phyloP scores from a whole-genome alignment of 1,140 invertebrate genomes.

The Bombus affinis region DNA sequence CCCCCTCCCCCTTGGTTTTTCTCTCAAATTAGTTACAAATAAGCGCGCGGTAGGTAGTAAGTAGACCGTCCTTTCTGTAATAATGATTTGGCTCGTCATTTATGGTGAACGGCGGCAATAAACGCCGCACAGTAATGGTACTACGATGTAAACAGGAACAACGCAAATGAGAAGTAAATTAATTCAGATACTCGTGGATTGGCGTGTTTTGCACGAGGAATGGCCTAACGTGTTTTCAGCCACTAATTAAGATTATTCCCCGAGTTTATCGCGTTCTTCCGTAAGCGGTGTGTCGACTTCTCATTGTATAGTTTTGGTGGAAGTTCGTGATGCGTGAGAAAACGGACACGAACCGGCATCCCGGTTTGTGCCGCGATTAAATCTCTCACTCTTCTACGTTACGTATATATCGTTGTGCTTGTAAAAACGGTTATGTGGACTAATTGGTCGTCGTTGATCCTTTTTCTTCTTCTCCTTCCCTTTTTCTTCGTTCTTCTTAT shows the following conservation, averaged over 20 bases:
- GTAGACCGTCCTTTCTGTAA: neutral
- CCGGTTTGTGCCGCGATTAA: constrained; percentile 71
- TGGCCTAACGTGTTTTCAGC: constrained; percentile 53
- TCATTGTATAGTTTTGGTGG: constrained; percentile 54
- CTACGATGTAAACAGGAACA: constrained; percentile 28
- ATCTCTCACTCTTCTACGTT: constrained; percentile 66
- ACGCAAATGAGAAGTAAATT: constrained; percentile 45
- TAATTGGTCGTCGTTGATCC: constrained; percentile 72
- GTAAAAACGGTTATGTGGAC: constrained; percentile 75
- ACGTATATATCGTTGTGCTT: constrained; percentile 67
- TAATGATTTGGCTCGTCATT: neutral
- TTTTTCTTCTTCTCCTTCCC: constrained; percentile 51
- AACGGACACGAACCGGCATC: constrained; percentile 71
- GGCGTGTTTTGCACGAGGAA: constrained; percentile 9
- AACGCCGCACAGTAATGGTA: neutral
- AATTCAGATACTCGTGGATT: constrained; percentile 37
- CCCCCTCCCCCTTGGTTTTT: neutral
- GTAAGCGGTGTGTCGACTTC: constrained; percentile 38
- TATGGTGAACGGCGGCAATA: neutral
- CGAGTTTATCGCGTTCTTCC: constrained; percentile 50
- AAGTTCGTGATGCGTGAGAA: constrained; percentile 72
- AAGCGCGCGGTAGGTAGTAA: neutral
- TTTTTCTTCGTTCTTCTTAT: neutral
- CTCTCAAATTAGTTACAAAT: neutral
- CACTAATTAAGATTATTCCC: constrained; percentile 62